These are phyloP conservation scores for Calameuta filiformis DNA, from an alignment of 2,888 invertebrate genomes.

Conservation along the genomic window DNA sequence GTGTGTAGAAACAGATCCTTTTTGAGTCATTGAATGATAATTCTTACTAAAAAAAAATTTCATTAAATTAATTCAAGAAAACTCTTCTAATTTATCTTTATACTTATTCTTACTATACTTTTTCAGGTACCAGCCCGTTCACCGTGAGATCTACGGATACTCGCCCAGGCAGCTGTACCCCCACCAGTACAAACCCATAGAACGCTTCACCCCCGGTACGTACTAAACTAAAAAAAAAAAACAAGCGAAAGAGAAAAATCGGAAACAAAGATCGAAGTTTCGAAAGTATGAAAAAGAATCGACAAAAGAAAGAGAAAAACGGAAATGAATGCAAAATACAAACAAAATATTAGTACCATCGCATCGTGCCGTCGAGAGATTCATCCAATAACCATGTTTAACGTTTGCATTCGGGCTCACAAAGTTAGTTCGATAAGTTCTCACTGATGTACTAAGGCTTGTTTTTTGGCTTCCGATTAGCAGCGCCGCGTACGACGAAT, in stretches of 20 bases:
- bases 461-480: slow-evolving; percentile 39
- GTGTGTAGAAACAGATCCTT: slow-evolving; percentile 30
- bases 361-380: slow-evolving; percentile 20
- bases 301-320: slow-evolving; percentile 9
- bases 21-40: neutral
- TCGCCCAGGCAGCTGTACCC: slow-evolving; percentile 89
- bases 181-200: slow-evolving; percentile 82
- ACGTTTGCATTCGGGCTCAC: slow-evolving; percentile 34
- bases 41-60: neutral
- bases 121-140: slow-evolving; percentile 81
- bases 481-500: slow-evolving; percentile 5
- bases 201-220: slow-evolving; percentile 89
- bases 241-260: slow-evolving; percentile 19
- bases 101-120: neutral
- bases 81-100: neutral
- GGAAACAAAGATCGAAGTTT: slow-evolving; percentile 17
- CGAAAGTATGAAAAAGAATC: slow-evolving; percentile 18
- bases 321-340: neutral
- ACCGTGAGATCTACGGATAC: slow-evolving; percentile 90
- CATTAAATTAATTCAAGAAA: neutral
- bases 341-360: slow-evolving; percentile 1
- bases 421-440: slow-evolving; percentile 27
- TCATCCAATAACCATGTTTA: slow-evolving; percentile 26
- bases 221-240: slow-evolving; percentile 60
- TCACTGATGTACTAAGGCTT: slow-evolving; percentile 30